These are phyloP conservation scores for Triops longicaudatus DNA, from an alignment of 1,140 invertebrate genomes.

Conservation along the genomic window DNA sequence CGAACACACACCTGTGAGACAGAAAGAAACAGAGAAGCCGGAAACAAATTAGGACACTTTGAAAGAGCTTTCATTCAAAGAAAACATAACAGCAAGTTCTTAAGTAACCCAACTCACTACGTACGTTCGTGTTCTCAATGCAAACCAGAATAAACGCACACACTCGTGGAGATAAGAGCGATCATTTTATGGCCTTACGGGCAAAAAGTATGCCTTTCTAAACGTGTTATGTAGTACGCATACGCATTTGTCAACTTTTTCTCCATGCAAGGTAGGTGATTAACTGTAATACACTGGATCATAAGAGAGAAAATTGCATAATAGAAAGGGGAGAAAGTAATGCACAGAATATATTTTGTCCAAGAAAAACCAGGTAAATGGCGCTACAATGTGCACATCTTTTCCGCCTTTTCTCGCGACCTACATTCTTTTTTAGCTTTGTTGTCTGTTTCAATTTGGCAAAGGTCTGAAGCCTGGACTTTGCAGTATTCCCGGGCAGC, in stretches of 20 bases:
- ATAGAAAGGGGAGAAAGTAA: background rate
- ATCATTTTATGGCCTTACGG: background rate
- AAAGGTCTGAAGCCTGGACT: background rate
- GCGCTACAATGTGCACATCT: background rate
- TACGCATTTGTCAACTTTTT: no score
- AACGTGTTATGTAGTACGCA: no score
- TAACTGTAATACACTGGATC: no score
- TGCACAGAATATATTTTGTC: background rate
- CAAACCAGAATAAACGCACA: background rate
- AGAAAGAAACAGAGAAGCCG: slow-evolving; percentile 2
- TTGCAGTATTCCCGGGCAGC: background rate
- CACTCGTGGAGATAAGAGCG: background rate
- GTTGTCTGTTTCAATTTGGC: background rate
- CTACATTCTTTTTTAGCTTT: background rate
- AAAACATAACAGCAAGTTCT: background rate
- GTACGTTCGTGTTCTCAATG: background rate
- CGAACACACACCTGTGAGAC: slow-evolving; percentile 28
- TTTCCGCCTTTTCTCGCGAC: background rate
- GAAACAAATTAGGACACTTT: background rate
- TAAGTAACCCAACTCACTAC: background rate
- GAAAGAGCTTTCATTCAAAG: slow-evolving; percentile 10
- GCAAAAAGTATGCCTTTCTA: no score
- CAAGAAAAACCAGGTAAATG: background rate
- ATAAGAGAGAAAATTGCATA: no score
- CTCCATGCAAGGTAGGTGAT: no score